Evolutionary conservation across 2,797 vertebrate genomes (phyloP), one percentile per base, ranked within the genome.

Genomic region (Sebastes ruberrimus): DNA sequence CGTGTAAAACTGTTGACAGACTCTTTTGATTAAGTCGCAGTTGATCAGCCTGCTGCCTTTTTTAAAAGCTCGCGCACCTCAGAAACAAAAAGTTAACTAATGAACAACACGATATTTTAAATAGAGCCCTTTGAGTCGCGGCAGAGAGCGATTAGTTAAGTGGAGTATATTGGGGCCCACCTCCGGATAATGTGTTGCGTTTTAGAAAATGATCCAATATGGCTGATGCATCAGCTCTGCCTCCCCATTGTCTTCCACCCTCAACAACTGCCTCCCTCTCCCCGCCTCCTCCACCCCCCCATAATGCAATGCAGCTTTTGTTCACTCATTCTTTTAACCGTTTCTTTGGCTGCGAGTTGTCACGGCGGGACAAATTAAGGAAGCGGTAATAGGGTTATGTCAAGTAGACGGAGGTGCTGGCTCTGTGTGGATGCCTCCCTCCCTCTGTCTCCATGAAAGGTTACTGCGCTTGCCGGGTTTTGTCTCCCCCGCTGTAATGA

Each of bases 351-450:
- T 85, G 91, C 28, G 73, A 87, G 64, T 89, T 94, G 93, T 93
- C 94, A 91, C 60, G 85, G 74, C 59, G 46, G 91, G 90, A 94
- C 89, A 90, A 94, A 94, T 94, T 93, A 94, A 90, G 89, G 92
- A 87, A 90, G 86, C 84, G 49, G 90, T 93, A 95, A 95, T 93
- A 89, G 94, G 93, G 90, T 93, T 89, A 90, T 90, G 93, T 93
- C 92, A 93, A 92, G 90, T 92, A 93, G 92, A 94, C 89, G 89
- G 88, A 94, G 92, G 92, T 92, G 91, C 69, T 11, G 88, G 89
- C 92, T 93, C 82, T 80, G 91, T 91, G 89, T 71, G 85, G 90
- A 87, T 88, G 86, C 90, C 81, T 83, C 86, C 89, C 89, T 88
- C 87, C 89, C 84, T 92, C 90, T 68, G 88, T 94, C 92, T 94